A percentile compares a stretch with the other conserved stretches of the same genome.
Conservation (phyloP, 2,888 invertebrate genomes). For the Drosophila paramelanica region DNA sequence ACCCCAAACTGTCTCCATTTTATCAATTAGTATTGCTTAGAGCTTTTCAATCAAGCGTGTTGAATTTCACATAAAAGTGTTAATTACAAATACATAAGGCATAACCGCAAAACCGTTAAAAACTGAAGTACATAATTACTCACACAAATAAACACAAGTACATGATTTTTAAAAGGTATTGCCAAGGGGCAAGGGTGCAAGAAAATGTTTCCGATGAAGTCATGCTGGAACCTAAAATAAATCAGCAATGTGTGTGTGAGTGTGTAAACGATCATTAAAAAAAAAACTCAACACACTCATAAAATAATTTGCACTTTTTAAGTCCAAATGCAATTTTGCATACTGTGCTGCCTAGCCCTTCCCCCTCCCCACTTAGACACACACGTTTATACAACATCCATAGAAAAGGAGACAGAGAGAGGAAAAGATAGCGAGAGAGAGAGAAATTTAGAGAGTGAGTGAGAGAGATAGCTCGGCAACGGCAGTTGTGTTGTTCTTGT, state of each 20-base stretch:
- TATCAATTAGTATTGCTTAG: constrained; percentile 65
- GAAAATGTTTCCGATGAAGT: constrained; percentile 70
- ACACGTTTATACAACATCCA: constrained; percentile 17
- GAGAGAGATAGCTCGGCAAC: constrained; percentile 55
- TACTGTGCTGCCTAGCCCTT: constrained; percentile 29
- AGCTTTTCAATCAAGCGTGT: constrained; percentile 60
- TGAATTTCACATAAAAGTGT: constrained; percentile 71
- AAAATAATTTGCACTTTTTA: constrained; percentile 73
- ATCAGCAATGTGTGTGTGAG: constrained; percentile 46
- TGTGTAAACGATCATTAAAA: constrained; percentile 68
- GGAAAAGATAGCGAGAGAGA: constrained; percentile 6
- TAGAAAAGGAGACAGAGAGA: constrained; percentile 41
- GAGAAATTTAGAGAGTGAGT: constrained; percentile 23
- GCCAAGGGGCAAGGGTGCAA: constrained; percentile 25
- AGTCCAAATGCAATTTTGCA: constrained; percentile 68
- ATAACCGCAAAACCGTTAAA: constrained; percentile 56
- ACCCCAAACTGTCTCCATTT: constrained; percentile 49
- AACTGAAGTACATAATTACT: constrained; percentile 59
- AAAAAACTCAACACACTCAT: constrained; percentile 29
- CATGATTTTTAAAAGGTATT: constrained; percentile 9
- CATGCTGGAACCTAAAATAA: constrained; percentile 77
- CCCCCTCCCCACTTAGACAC: constrained; percentile 15
- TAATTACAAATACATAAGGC: constrained; percentile 62
- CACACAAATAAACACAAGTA: constrained; percentile 16
- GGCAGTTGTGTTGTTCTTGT: constrained; percentile 68